phyloP scores from a whole-genome alignment of 2,797 vertebrate genomes.

The Poecile montanus region DNA sequence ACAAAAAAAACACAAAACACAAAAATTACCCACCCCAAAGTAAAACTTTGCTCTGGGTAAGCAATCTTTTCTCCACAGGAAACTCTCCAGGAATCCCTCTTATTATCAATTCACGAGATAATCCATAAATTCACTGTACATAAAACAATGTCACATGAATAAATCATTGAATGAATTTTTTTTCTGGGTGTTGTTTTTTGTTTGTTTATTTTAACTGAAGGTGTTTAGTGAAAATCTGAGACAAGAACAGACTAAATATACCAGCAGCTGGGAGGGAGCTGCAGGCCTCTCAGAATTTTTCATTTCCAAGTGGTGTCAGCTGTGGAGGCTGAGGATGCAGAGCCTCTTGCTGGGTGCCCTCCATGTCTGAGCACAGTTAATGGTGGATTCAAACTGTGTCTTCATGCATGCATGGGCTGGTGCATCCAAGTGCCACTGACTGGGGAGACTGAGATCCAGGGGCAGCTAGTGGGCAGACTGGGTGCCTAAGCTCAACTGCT shows the following conservation, averaged over 20 bases:
- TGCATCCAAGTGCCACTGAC: not conserved
- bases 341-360: not conserved
- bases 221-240: not conserved
- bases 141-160: not conserved
- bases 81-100: not conserved
- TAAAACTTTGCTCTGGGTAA: not conserved
- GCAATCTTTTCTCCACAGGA: not conserved
- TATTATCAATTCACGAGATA: not conserved
- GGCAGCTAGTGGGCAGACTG: not conserved
- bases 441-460: not conserved
- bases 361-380: not conserved
- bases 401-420: rapidly evolving
- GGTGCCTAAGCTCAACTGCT: not conserved
- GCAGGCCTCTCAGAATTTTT: not conserved
- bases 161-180: not conserved
- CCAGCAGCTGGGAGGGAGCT: not conserved
- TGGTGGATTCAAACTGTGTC: not conserved
- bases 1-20: not conserved
- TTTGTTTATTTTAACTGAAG: not conserved
- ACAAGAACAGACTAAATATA: not conserved
- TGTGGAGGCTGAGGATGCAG: not conserved
- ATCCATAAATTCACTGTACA: not conserved
- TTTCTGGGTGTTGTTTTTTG: too few relatives aligned
- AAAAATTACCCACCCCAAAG: rapidly evolving
- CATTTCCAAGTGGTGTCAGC: not conserved